Base-by-base conservation (phyloP, 2,113 vertebrate species). In the Phodopus roborovskii region DNA sequence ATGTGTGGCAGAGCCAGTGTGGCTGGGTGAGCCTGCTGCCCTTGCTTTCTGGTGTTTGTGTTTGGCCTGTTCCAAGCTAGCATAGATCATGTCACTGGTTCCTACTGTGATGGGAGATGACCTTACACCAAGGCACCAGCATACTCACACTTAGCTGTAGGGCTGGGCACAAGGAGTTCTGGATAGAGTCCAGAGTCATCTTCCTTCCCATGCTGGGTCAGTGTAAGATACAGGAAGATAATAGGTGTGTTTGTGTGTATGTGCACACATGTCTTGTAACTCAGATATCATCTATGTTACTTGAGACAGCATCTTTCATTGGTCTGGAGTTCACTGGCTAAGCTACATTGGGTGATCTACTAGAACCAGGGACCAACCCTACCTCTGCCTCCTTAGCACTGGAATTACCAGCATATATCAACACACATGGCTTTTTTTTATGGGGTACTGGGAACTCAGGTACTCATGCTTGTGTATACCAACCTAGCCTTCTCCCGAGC, bases 111-210 rank as follows among this genome's bases (percentile, higher is more conserved):
- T 53, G 8, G 50, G 48, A 20, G 70, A 26, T 22, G 39, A 42
- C n/a, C 28, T 24, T n/a, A 42, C 10, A 2, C 66, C 28, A 5
- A 58, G 9, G 33, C n/a, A 28, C 7, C 0, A 22, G 7, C 0
- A 9, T 28, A 20, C 50, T 68, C 0, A 3, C 20, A 15, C 1
- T 6, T 0, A 0, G 39, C 58, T 60, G 0, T 7, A 68, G 82
- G 17, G 24, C 19, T 1, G 2, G 92, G 68, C 6, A 0, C 30
- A 1, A 5, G 42, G 13, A 2, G 0, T 7, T 12, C 36, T 56
- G 28, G 13, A 12, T 3, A 39, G 45, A 78, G 33, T 78, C 12
- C 30, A 33, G 3, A 24, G 19, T 20, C 22, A 22, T 22, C 74
- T 64, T 53, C 58, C 73, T 71, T 79, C 42, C 26, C n/a, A 22